Evolutionary conservation across 2,888 invertebrate species (phyloP), one percentile per base, ranked within the genome.

Genomic region (Oscheius myriophilus): DNA sequence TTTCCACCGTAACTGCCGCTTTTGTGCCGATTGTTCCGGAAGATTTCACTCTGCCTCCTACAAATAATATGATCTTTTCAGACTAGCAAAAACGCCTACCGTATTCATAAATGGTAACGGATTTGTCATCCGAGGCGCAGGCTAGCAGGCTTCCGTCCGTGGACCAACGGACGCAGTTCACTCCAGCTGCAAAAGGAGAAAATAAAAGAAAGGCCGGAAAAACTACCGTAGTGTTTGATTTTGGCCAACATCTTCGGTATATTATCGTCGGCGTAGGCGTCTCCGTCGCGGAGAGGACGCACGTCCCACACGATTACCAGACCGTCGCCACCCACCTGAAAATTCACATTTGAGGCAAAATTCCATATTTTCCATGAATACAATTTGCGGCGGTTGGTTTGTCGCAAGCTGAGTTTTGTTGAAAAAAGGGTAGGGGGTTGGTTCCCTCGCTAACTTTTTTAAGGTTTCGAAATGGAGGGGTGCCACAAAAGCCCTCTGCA

Each of bases 1-100:
- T 92, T 88, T 98, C 97, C 1, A 92, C 91, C 86, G 93, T 93
- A 3, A 65, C 61, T 12, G 49, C 63, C 16, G 64, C 72, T 33
- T 69, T 71, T 52, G 66, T 68, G 11, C 73, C 63, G 92, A 80
- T 70, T 21, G 72, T 75, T 16, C 80, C 80, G 0, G 68, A 70
- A 0, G 78, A 77, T 57, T 78, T 76, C 23, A 80, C 70, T 11
- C 75, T 67, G 0, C 80, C 80, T 1, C 65, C 77, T 74, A 61
- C 9, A 63, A 33, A 3, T 33, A 6, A 9, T 33, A 16, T n/a
- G 26, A 64, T 41, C 43, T 21, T 45, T 2, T 25, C 11, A 42
- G 16, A 59, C 43, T 2, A 61, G 7, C 11, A 41, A 18, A 33
- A 43, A 16, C 11, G 4, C 57, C 12, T 46, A 78, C 75, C 67